Evolutionary conservation across 2,113 vertebrate genomes (phyloP), one percentile per base, ranked within the genome.

Genomic region (Raja brachyura): DNA sequence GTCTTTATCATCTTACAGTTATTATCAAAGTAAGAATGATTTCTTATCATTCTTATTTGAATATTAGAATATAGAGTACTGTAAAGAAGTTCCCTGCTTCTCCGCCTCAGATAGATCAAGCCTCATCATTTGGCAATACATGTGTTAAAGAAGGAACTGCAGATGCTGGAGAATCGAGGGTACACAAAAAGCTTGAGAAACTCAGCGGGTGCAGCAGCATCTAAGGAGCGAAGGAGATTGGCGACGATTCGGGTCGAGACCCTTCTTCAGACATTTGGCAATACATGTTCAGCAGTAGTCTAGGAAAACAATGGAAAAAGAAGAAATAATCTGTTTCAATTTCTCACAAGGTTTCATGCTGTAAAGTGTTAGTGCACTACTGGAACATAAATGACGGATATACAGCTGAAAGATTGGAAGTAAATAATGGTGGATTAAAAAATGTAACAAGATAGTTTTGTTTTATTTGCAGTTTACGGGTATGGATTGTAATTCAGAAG

Each of bases 401-500:
- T 88, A 31, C 83, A 88, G 14, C 28, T 33, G 83, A 31, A 88
- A 92, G 77, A 10, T 16, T 31, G 18, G 59, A 70, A 25, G 31
- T 68, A 61, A 68, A 33, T 22, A 90, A 48, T 9, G 63, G n/a
- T 90, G 22, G 22, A 39, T 90, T 70, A 20, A 22, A 92, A 88
- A 63, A 48, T 25, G 18, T 92, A 90, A 90, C 11, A 6, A 3
- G 9, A n/a, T 74, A 22, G 39, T 92, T 74, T 74, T 54, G 20
- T 33, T 73, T 92, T 33, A 31, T 33, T 83, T 93, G 16, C 20
- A 20, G 90, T 93, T 93, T 92, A 73, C 59, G 4, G 59, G 13
- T 88, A 54, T 20, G 70, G 20, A 22, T 88, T 92, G 33, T 92
- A 92, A 68, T 92, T 68, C 70, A 28, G 66, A 92, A 73, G 13